Conservation (phyloP, 2,888 invertebrate species). For the Lasioglossum oenotherae region DNA sequence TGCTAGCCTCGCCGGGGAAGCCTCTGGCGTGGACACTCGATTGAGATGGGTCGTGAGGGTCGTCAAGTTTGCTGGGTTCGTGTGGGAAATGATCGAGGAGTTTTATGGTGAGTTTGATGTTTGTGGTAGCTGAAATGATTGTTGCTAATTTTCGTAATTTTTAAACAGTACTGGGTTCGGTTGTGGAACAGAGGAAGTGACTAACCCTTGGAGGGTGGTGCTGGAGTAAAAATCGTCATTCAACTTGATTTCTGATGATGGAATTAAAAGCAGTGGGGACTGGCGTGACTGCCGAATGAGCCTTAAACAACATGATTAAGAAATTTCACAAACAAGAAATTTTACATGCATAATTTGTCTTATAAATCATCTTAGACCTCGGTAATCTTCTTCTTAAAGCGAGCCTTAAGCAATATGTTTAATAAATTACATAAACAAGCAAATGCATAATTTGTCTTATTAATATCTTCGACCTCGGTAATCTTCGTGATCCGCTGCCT, state of each 20-base stretch:
- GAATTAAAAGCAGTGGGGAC: too few relatives aligned
- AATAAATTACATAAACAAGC: too few relatives aligned
- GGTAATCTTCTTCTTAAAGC: too few relatives aligned
- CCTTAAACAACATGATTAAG: too few relatives aligned
- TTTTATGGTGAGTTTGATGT: background rate
- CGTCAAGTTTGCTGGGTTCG: background rate
- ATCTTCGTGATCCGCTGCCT: background rate
- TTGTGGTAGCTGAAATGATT: background rate
- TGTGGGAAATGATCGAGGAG: background rate
- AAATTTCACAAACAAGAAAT: too few relatives aligned
- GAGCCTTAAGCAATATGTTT: too few relatives aligned
- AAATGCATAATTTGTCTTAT: too few relatives aligned
- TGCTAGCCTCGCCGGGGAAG: background rate
- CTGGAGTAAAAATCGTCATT: background rate
- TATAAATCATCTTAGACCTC: too few relatives aligned
- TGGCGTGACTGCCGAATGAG: too few relatives aligned
- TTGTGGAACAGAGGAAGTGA: background rate
- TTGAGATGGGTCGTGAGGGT: background rate
- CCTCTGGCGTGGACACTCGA: constrained; percentile 5
- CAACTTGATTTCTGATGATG: too few relatives aligned
- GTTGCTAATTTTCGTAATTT: background rate
- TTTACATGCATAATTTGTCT: too few relatives aligned
- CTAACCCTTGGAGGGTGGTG: background rate
- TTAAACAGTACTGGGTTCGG: background rate
- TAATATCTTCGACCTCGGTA: background rate